These are phyloP conservation scores for Psittacula cyanocephala DNA, from an alignment of 2,113 vertebrate species.

Conservation along the genomic window DNA sequence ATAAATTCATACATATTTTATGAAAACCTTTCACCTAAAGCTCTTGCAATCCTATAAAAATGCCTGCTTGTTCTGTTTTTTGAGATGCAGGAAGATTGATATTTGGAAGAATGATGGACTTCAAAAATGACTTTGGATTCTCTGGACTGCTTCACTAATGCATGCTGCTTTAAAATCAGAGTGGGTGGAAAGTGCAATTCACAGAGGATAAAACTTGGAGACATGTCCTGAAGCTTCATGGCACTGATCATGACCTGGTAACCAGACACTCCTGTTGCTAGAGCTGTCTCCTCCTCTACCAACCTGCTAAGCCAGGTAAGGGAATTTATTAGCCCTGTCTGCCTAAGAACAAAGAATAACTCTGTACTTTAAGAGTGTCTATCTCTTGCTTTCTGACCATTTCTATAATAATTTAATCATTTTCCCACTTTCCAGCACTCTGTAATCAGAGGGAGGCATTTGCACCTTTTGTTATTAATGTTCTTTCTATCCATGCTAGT, in stretches of 20 bases:
- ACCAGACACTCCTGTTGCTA: neutral
- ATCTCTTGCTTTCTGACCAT: neutral
- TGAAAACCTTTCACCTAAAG: constrained; percentile 10
- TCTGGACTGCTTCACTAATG: neutral
- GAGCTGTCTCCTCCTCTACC: neutral
- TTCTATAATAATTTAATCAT: neutral
- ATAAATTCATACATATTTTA: constrained; percentile 54
- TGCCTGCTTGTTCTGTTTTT: neutral
- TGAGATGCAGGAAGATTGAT: neutral
- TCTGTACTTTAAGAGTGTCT: neutral
- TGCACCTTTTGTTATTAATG: neutral
- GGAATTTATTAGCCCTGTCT: neutral
- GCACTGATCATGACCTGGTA: neutral
- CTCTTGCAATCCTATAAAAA: constrained; percentile 17
- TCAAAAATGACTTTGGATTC: neutral
- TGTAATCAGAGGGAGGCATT: neutral
- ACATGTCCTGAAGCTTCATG: neutral
- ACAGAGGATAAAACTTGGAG: neutral
- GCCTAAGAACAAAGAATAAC: neutral
- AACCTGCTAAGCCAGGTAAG: neutral
- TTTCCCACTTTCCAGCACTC: neutral
- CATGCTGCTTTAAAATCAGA: neutral
- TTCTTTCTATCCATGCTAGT: neutral
- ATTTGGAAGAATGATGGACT: neutral
- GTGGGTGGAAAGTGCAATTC: neutral